Evolutionary conservation across 2,888 invertebrate species (phyloP).

Genomic region (Antheraea yamamai): DNA sequence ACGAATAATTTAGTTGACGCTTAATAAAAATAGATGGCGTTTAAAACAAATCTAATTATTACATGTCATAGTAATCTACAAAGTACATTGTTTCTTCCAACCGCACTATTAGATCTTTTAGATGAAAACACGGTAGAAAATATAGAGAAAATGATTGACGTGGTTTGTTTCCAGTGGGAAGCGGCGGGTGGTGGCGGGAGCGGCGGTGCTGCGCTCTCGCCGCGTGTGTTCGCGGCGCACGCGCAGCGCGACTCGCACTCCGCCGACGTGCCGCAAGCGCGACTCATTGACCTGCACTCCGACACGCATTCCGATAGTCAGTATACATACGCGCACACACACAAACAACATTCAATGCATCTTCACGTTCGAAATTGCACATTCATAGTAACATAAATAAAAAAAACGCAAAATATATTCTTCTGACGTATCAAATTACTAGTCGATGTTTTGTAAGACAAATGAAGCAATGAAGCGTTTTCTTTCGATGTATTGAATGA

Average conservation of each 20-base stretch:
- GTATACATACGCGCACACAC: constrained; percentile 26
- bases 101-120: too few relatives aligned
- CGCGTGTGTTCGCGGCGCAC: constrained; percentile 81
- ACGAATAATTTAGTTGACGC: too few relatives aligned
- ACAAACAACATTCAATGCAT: background rate
- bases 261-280: constrained; percentile 83
- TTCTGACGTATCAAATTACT: too few relatives aligned
- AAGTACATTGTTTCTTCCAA: too few relatives aligned
- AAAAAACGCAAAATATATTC: too few relatives aligned
- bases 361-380: background rate
- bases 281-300: constrained; percentile 63
- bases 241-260: constrained; percentile 84
- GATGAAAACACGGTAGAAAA: too few relatives aligned
- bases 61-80: too few relatives aligned
- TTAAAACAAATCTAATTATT: too few relatives aligned
- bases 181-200: constrained; percentile 35
- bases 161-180: constrained; percentile 17
- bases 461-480: too few relatives aligned
- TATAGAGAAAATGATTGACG: background rate
- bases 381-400: background rate
- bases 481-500: too few relatives aligned
- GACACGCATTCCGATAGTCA: constrained; percentile 53
- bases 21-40: too few relatives aligned
- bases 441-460: too few relatives aligned
- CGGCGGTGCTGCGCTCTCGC: constrained; percentile 36